Percentiles rank a stretch among this genome's conserved stretches.
phyloP scores from a whole-genome alignment of 2,888 invertebrate genomes.

The Acrobasis repandana region DNA sequence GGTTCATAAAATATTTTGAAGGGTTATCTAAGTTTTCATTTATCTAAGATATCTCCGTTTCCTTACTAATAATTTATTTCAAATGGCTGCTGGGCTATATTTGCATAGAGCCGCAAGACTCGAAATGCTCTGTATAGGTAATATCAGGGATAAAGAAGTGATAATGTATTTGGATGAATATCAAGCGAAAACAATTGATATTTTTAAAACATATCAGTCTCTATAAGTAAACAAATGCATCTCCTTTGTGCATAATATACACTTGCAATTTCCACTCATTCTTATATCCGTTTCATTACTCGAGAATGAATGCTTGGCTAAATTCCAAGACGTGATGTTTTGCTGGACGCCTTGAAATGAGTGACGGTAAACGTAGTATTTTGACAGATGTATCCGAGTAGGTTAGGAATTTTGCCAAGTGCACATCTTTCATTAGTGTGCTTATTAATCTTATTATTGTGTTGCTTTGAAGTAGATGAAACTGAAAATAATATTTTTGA shows the following conservation, averaged over 20 bases:
- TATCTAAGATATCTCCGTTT: too few species aligned
- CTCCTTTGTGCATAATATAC: neutral
- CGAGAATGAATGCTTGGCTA: slow-evolving; percentile 19
- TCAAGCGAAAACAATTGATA: too few species aligned
- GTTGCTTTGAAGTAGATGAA: neutral
- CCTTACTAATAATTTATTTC: too few species aligned
- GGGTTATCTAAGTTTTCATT: too few species aligned
- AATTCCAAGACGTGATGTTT: slow-evolving; percentile 18
- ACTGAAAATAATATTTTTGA: neutral
- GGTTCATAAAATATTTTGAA: too few species aligned
- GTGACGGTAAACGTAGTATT: slow-evolving; percentile 22
- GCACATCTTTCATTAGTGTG: slow-evolving; percentile 5
- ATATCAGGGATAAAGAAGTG: too few species aligned
- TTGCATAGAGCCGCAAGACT: too few species aligned
- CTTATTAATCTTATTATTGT: slow-evolving; percentile 13
- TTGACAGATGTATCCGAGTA: slow-evolving; percentile 23
- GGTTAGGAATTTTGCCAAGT: slow-evolving; percentile 20
- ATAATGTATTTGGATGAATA: too few species aligned
- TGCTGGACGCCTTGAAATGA: slow-evolving; percentile 17
- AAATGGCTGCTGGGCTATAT: too few species aligned
- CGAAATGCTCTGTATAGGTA: too few species aligned
- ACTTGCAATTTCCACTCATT: neutral
- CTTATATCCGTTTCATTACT: slow-evolving; percentile 12
- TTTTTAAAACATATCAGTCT: neutral
- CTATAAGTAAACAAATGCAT: neutral